Evolutionary conservation across 2,888 invertebrate genomes (phyloP), one percentile per base, ranked within the genome.

Genomic region (Amphimallon solstitiale): DNA sequence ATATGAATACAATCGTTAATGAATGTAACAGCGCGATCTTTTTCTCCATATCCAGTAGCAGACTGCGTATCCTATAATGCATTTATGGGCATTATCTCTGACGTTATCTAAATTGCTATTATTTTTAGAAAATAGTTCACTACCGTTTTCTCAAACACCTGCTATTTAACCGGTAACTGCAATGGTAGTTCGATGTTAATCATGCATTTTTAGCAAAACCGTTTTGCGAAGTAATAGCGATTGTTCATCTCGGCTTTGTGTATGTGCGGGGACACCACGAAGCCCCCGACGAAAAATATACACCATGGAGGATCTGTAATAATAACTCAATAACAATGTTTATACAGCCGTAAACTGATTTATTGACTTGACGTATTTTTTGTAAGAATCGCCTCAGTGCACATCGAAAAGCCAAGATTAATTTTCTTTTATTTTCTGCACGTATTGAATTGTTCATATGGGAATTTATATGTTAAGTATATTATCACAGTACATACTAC

Each of bases 101-200:
- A 61, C 61, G 19, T 48, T 37, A 61, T 61, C 61, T 61, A 48
- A 61, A 61, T 61, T 61, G 61, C 46, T 46, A 61, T 61, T 46
- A 61, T 61, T 61, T 61, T 61, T 61, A 61, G 61, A 46, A 43
- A 48, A 48, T 48, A 48, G 48, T 48, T 46, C 65, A 65, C 65
- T 65, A 65, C 65, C 60, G 65, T 65, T 65, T 65, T 65, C 60
- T 63, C 37, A 60, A 60, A 65, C 65, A 65, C 65, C 65, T 65
- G 65, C 65, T 51, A 65, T 51, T 51, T 65, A 51, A 54, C 63
- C 54, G 17, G 49, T 51, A 51, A 19, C 38, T 19, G 38, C 21
- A 21, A 21, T 38, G 19, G 21, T 38, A 21, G n/a, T 21, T 21
- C 6, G 17, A 54, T 46, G 61, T 61, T 61, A 46, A 35, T 61